Conservation (phyloP, 1,140 invertebrate species). For the Tetranychus cinnabarinus region DNA sequence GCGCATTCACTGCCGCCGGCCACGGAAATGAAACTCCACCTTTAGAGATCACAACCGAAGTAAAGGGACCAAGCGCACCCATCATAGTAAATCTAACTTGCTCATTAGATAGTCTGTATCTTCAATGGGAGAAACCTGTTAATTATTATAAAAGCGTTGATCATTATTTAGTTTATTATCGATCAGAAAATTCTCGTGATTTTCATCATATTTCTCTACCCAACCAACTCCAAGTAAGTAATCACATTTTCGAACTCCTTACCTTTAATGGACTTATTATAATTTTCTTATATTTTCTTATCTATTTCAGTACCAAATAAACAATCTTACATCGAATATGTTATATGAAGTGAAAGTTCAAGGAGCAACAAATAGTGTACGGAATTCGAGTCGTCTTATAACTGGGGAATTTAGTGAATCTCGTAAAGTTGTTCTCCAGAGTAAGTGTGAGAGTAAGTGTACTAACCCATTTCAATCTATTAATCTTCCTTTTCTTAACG, state of each 20-base stretch:
- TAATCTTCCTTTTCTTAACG: not conserved
- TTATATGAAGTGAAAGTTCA: conserved; percentile 47
- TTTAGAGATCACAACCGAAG: conserved; percentile 48
- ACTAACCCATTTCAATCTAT: not conserved
- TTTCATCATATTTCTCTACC: conserved; percentile 29
- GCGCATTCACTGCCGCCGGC: conserved; percentile 43
- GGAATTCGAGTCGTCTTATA: conserved; percentile 32
- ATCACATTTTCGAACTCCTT: too few species aligned
- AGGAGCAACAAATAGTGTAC: conserved; percentile 39
- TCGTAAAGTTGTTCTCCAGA: conserved; percentile 35
- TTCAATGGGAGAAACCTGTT: conserved; percentile 52
- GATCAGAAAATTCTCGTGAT: conserved; percentile 28
- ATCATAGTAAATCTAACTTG: conserved; percentile 56
- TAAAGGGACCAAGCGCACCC: conserved; percentile 44
- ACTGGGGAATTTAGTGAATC: conserved; percentile 37
- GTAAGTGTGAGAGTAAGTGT: conserved; percentile 28
- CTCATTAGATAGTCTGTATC: conserved; percentile 38
- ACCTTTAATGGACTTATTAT: not conserved
- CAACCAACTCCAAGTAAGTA: too few species aligned
- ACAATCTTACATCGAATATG: conserved; percentile 44
- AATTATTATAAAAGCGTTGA: conserved; percentile 41
- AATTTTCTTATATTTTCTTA: not conserved
- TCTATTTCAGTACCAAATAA: conserved; percentile 23
- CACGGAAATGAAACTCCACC: conserved; percentile 45
- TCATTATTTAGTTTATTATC: conserved; percentile 47